Evolutionary conservation across 1,140 invertebrate species (phyloP).

Genomic region (Pogonus chalceus): DNA sequence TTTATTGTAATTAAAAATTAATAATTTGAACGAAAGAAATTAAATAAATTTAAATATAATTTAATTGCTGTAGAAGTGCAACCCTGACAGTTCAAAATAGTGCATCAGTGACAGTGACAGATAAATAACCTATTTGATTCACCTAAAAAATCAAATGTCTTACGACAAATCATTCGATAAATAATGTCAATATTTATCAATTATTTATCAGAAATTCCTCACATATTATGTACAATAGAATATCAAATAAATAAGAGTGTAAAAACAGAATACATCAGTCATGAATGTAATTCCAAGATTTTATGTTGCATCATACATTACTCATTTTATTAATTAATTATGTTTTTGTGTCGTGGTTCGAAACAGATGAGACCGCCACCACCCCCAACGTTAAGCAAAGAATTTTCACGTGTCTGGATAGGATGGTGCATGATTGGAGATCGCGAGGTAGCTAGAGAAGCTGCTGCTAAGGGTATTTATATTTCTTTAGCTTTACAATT

Average conservation of each 20-base stretch:
- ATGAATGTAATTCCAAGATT: neutral
- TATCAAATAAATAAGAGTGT: neutral
- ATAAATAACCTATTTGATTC: no score
- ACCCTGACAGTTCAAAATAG: no score
- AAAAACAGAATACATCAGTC: neutral
- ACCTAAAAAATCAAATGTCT: neutral
- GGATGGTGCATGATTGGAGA: slow-evolving; percentile 42
- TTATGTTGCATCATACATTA: no score
- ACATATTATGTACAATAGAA: neutral
- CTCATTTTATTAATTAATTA: neutral
- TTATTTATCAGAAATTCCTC: neutral
- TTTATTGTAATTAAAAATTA: no score
- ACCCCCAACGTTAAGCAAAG: slow-evolving; percentile 25
- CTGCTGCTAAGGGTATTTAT: slow-evolving; percentile 52
- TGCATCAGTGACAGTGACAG: no score
- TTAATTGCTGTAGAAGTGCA: no score
- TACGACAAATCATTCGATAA: neutral
- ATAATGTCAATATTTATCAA: neutral
- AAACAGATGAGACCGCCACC: slow-evolving; percentile 15
- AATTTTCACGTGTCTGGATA: slow-evolving; percentile 33
- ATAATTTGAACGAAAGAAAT: no score
- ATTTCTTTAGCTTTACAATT: slow-evolving; percentile 47
- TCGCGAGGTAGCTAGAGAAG: slow-evolving; percentile 51
- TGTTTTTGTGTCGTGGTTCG: neutral
- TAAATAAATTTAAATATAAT: no score